Base-by-base conservation (phyloP, 2,888 invertebrate genomes). In the Tetragnatha montana region DNA sequence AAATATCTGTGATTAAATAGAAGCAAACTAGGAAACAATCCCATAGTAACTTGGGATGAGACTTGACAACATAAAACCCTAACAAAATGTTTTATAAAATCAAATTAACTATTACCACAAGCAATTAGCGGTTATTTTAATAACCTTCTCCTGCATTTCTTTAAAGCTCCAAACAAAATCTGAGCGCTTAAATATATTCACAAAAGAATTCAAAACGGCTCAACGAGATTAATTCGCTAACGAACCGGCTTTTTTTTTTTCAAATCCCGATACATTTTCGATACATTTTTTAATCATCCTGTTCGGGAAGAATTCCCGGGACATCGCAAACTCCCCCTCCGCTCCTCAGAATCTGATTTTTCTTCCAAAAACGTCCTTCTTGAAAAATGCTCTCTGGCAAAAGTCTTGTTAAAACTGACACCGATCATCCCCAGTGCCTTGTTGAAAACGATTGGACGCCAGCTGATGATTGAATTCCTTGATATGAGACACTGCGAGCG, bases 401-500 rank as follows among this genome's bases (percentile, higher is more conserved):
- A 51, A 73, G 71, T 73, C 73, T 82, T 71, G 73, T 82, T 73
- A 82, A 82, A 82, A 51, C 73, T 71, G 73, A 71, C 73, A 71
- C 81, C 51, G 73, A 51, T 73, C 49, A 51, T 82, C 73, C 81
- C 81, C 14, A 4, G 73, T 51, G 50, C 50, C 81, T 73, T 82
- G 71, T 82, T 82, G 81, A 21, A 21, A 51, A 51, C 50, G 76
- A 76, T 76, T 76, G 50, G 50, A 76, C 76, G 49, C 19, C 21
- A 73, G 73, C 81, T 82, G 81, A 51, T 82, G 81, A 82, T 82
- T 82, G 81, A 82, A 82, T 76, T 49, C 50, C 60, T 17, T 73
- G 51, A 51, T 73, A 73, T 71, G 73, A 17, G 60, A 73, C 51
- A 51, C 81, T 82, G 81, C 17, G 49, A 47, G 70, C 69, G 47